Percentiles rank a stretch among this genome's conserved stretches.
phyloP scores from a whole-genome alignment of 2,797 vertebrate genomes.

The Protonibea diacanthus region DNA sequence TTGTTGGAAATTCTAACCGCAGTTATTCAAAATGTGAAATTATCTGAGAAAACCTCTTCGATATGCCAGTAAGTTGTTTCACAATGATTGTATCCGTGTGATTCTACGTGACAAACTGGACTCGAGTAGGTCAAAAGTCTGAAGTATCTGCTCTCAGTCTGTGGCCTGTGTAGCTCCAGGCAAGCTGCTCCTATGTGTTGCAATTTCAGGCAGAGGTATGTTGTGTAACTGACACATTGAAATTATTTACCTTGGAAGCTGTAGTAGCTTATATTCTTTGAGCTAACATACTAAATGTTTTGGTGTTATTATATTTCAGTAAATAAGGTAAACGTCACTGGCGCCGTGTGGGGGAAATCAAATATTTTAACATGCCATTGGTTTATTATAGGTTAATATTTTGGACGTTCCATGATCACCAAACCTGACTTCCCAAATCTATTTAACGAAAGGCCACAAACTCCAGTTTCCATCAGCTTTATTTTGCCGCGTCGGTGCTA shows the following conservation, averaged over 20 bases:
- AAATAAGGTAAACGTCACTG: not conserved
- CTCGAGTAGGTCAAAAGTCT: not conserved
- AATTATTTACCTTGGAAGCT: conserved; percentile 5
- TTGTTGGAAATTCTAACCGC: not conserved
- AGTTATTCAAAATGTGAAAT: not conserved
- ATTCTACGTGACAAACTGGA: too few species aligned
- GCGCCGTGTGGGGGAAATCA: not conserved
- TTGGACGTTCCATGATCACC: not conserved
- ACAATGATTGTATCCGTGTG: too few species aligned
- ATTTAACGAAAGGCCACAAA: not conserved
- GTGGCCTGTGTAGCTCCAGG: not conserved
- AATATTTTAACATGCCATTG: not conserved
- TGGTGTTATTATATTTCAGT: not conserved
- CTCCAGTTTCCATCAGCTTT: not conserved
- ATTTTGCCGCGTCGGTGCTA: not conserved
- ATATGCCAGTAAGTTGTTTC: not conserved
- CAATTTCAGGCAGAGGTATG: not conserved
- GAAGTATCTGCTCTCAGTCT: not conserved
- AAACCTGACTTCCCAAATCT: not conserved
- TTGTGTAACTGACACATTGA: conserved; percentile 7
- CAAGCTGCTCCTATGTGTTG: not conserved
- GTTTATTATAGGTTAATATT: not conserved
- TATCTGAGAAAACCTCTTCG: not conserved
- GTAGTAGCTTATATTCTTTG: not conserved
- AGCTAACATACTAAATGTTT: not conserved